Conservation (phyloP, 2,888 invertebrate species). For the Synanthedon myopaeformis region DNA sequence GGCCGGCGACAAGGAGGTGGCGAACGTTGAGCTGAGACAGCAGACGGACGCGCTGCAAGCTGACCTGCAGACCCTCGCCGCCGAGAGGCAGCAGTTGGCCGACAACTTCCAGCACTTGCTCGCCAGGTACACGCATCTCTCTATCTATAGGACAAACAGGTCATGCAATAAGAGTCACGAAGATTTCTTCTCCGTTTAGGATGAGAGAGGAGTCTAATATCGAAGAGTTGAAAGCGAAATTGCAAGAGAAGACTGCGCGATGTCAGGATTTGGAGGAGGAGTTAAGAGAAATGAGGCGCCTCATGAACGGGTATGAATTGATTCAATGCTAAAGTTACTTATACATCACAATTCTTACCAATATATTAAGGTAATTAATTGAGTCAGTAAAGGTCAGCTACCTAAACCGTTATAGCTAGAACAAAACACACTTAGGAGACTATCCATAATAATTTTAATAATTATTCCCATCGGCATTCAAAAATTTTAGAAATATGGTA, state of each 20-base stretch:
- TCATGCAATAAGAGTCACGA: no score
- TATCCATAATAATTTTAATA: no score
- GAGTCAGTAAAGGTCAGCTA: no score
- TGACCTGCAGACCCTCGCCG: slow-evolving; percentile 20
- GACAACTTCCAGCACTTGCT: slow-evolving; percentile 22
- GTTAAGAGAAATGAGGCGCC: slow-evolving; percentile 52
- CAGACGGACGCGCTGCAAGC: slow-evolving; percentile 25
- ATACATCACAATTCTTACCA: no score
- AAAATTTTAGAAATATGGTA: no score
- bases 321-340: not conserved
- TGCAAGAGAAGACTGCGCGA: slow-evolving; percentile 48
- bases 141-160: no score
- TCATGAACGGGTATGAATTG: slow-evolving; percentile 44
- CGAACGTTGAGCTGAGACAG: slow-evolving; percentile 30
- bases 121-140: slow-evolving; percentile 21
- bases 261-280: slow-evolving; percentile 59
- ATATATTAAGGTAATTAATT: no score
- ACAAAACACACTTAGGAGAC: no score
- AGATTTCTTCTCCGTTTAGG: slow-evolving; percentile 16
- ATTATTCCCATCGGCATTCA: no score
- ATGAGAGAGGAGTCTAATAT: slow-evolving; percentile 50
- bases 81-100: slow-evolving; percentile 26
- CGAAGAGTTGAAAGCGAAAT: slow-evolving; percentile 51
- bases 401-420: no score
- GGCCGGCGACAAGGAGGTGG: slow-evolving; percentile 30